phyloP scores from a whole-genome alignment of 1,140 invertebrate genomes.

The Macrocentrus cingulum region DNA sequence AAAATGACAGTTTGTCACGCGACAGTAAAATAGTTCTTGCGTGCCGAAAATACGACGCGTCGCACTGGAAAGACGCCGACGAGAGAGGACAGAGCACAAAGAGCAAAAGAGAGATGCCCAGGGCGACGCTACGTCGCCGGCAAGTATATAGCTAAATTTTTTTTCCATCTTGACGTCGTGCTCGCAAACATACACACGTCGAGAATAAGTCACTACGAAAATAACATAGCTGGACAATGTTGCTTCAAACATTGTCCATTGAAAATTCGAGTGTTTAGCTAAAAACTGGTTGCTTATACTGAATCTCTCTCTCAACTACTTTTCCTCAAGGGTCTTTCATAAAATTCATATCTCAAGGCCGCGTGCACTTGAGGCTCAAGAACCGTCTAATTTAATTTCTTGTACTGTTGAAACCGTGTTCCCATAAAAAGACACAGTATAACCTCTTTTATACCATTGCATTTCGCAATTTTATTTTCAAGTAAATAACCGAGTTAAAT shows the following conservation, averaged over 20 bases:
- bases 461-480: too few species aligned
- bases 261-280: slow-evolving; percentile 12
- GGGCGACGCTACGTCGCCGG: slow-evolving; percentile 3
- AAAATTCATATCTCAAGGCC: slow-evolving; percentile 10
- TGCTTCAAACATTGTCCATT: background rate
- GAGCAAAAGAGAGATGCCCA: slow-evolving; percentile 7
- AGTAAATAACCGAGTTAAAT: too few species aligned
- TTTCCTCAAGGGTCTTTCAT: slow-evolving; percentile 4
- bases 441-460: too few species aligned
- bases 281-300: background rate
- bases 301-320: slow-evolving; percentile 5
- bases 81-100: background rate
- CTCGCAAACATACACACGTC: too few species aligned
- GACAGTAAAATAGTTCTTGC: slow-evolving; percentile 41
- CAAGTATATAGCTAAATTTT: background rate
- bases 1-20: slow-evolving; percentile 27
- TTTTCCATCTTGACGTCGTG: too few species aligned
- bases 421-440: too few species aligned
- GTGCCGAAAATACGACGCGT: slow-evolving; percentile 33
- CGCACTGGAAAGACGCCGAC: slow-evolving; percentile 10
- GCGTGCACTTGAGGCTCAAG: slow-evolving; percentile 10
- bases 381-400: slow-evolving; percentile 17
- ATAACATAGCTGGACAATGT: background rate
- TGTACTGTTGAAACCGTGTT: background rate
- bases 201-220: background rate